phyloP scores from a whole-genome alignment of 1,140 invertebrate genomes.

The Limonius californicus region DNA sequence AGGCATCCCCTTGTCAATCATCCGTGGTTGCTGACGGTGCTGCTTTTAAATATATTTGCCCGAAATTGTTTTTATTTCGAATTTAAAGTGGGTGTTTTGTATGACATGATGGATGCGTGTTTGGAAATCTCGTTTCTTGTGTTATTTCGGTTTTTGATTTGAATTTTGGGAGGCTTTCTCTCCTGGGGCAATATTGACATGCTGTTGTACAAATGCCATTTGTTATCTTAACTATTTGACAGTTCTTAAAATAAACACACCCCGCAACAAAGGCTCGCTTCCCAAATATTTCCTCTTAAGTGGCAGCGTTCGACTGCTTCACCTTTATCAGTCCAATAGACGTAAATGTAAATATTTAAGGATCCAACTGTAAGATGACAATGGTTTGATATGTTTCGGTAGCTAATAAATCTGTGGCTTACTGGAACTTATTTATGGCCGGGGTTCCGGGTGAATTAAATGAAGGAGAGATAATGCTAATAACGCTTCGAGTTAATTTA shows the following conservation, averaged over 20 bases:
- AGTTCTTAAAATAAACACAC: neutral
- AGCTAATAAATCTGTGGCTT: neutral
- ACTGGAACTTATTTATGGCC: neutral
- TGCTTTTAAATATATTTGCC: constrained; percentile 45
- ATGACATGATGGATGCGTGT: constrained; percentile 42
- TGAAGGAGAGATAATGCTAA: neutral
- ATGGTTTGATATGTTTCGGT: too few relatives aligned
- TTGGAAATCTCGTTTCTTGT: constrained; percentile 35
- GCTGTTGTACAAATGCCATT: neutral
- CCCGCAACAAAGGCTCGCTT: neutral
- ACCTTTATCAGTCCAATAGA: too few relatives aligned
- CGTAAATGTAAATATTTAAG: too few relatives aligned
- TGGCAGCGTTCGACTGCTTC: too few relatives aligned
- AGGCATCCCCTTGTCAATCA: constrained; percentile 39
- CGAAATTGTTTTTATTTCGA: constrained; percentile 45
- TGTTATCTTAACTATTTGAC: constrained; percentile 2
- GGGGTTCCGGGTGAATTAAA: neutral
- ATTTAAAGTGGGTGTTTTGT: constrained; percentile 43
- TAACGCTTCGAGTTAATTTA: constrained; percentile 21
- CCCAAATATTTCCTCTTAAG: too few relatives aligned
- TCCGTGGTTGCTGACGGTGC: constrained; percentile 35
- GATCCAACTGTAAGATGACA: too few relatives aligned
- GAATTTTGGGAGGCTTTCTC: constrained; percentile 34
- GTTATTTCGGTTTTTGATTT: constrained; percentile 41
- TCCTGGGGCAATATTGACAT: constrained; percentile 16